These are phyloP conservation scores for Tympanuchus pallidicinctus DNA, from an alignment of 2,113 vertebrate genomes.

Conservation along the genomic window DNA sequence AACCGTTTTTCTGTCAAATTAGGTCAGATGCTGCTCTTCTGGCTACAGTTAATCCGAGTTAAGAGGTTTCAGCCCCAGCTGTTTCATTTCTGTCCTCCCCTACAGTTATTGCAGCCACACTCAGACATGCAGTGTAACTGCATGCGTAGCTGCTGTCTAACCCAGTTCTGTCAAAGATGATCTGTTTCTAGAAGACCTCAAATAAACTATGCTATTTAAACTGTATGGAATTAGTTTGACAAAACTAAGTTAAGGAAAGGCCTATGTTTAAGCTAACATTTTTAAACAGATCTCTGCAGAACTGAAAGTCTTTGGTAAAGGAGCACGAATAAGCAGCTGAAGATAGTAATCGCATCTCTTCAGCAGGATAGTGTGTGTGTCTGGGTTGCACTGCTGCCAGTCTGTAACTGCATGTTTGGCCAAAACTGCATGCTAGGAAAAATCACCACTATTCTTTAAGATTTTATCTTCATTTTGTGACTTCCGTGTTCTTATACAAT, in stretches of 20 bases:
- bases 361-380: not conserved
- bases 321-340: accelerated
- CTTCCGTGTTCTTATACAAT: not conserved
- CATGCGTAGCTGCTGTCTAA: not conserved
- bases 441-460: not conserved
- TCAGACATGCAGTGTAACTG: not conserved
- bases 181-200: not conserved
- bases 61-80: not conserved
- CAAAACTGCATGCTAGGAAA: not conserved
- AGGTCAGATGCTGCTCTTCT: not conserved
- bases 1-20: not conserved
- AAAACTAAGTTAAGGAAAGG: not conserved
- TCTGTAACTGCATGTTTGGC: not conserved
- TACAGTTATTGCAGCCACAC: accelerated
- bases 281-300: not conserved
- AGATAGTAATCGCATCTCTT: not conserved
- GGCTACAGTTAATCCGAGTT: not conserved
- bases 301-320: not conserved
- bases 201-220: not conserved
- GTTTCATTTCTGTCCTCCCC: not conserved
- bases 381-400: not conserved
- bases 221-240: not conserved
- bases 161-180: not conserved
- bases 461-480: not conserved
- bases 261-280: accelerated